Evolutionary conservation across 2,113 vertebrate species (phyloP), one percentile per base, ranked within the genome.

Genomic region (Theristicus caerulescens): DNA sequence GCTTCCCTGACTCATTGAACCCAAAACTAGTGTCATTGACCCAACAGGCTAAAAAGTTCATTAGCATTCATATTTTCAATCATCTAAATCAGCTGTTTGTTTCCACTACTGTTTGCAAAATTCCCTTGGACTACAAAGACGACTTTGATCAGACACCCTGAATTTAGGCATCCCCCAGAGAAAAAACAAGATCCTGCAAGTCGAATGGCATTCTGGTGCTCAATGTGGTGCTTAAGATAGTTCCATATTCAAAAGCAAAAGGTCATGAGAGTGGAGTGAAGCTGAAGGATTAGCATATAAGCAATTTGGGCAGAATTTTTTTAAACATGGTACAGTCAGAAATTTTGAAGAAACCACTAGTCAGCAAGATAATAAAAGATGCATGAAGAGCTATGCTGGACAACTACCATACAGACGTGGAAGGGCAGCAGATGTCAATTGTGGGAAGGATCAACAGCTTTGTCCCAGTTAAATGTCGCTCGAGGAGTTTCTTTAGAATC

Each of bases 41-140:
- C 55, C 27, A 90, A 71, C 17, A 84, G 57, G 79, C 71, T 66
- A 86, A 79, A 70, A 66, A 44, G 34, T 88, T 85, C 26, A 55
- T 96, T 95, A 88, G 32, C 34, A 70, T 94, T 95, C 31, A 16
- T 82, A 40, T 77, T 95, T 91, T 91, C 62, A 89, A 7, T 70
- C 4, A 2, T 77, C 51, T 80, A 27, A 82, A 79, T 84, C 59
- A 71, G 73, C 52, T 70, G 42, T 96, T 95, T 90, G 49, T 95
- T 97, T 95, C 82, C 52, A 57, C 32, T 85, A 10, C 82, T 82
- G 42, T 80, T 82, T 94, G 55, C 72, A 87, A 96, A 94, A 86
- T 94, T 73, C n/a, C 22, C 38, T 84, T 80, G 42, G 51, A 51
- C 44, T 82, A 36, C 34, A 82, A 71, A 87, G 71, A 88, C 0